Conservation (phyloP, 2,797 vertebrate species). For the Rhinophrynus dorsalis region DNA sequence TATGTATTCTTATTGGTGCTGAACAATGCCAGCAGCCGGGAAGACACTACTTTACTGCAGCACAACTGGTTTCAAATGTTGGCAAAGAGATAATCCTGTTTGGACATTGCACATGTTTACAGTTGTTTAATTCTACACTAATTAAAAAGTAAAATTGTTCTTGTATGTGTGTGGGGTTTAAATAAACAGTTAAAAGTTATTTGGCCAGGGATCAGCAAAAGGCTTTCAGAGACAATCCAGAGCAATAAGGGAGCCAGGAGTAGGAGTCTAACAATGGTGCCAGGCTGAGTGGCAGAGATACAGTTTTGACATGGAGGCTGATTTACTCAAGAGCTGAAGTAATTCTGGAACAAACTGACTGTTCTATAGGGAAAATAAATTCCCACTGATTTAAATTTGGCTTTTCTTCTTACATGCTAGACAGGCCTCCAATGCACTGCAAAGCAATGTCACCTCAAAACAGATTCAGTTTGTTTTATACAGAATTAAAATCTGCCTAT, state of each 20-base stretch:
- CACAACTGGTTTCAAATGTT: conserved; percentile 14
- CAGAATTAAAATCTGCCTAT: too few relatives aligned
- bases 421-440: too few relatives aligned
- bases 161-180: neutral
- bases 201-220: neutral
- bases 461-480: too few relatives aligned
- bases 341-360: too few relatives aligned
- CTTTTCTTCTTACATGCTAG: too few relatives aligned
- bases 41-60: neutral
- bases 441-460: too few relatives aligned
- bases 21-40: too few relatives aligned
- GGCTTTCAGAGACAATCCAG: neutral
- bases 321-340: too few relatives aligned
- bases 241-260: neutral
- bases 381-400: too few relatives aligned
- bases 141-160: neutral
- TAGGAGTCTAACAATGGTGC: neutral
- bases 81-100: neutral
- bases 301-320: too few relatives aligned
- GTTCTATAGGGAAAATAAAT: too few relatives aligned
- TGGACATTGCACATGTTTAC: neutral
- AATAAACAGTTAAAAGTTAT: neutral
- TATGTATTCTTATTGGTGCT: too few relatives aligned
- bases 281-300: neutral
- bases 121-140: neutral